Base-by-base conservation (phyloP, 2,888 invertebrate genomes). In the Andrena praecox region DNA sequence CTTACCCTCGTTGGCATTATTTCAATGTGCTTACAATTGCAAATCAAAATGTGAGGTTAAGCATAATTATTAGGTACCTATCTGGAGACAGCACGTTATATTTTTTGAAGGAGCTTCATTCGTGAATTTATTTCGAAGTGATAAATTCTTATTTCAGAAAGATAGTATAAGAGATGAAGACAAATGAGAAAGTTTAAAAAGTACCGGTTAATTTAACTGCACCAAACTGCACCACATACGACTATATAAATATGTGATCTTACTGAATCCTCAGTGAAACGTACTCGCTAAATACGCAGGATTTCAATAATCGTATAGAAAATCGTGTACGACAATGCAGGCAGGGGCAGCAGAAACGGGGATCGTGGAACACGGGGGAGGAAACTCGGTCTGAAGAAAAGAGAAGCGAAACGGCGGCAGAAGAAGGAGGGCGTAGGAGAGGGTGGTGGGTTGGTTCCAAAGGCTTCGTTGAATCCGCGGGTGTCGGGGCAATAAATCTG, bases 401-500 rank as follows among this genome's bases (percentile, higher is more conserved):
- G 70, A 66, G 83, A 59, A 77, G 52, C 63, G 77, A 48, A 78
- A 71, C 69, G 54, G 24, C 79, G 81, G 85, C 67, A 50, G 82
- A 62, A 77, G 72, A 71, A 70, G 84, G 68, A 56, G 63, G 69
- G 31, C 42, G 60, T 35, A 52, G 68, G 31, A 72, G 74, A 48
- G 56, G 56, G 66, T 42, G 69, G 75, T 42, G 76, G 76, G 85
- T 80, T 73, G 85, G 87, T 87, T 87, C 86, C 81, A 64, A 42
- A 83, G 87, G 87, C 83, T 89, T 82, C 82, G 89, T 68, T 85
- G 88, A 89, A 88, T 88, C 89, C 90, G 88, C 90, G 91, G 92
- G 91, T 91, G 92, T 92, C 88, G 90, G 84, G 90, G 94, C 92
- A 93, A 94, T 94, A 94, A 94, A 94, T 94, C 93, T 94, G 91